These are phyloP conservation scores for Agelaius tricolor DNA, from an alignment of 2,113 vertebrate species.

Conservation along the genomic window DNA sequence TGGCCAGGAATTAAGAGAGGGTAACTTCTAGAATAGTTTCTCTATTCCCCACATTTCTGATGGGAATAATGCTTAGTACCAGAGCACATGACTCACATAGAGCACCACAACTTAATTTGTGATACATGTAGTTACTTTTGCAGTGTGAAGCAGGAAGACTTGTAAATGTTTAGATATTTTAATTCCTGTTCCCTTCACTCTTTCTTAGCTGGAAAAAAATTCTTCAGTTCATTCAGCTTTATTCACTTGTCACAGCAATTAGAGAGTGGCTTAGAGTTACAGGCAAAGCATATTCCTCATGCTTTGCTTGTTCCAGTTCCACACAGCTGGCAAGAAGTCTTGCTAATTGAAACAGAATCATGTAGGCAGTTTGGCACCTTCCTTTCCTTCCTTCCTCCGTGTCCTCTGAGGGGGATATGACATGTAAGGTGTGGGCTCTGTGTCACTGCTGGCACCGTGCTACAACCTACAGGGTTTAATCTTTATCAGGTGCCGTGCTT, in stretches of 20 bases:
- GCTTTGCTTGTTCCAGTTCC: background rate
- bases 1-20: background rate
- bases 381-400: background rate
- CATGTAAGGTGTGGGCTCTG: background rate
- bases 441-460: background rate
- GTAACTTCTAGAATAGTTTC: background rate
- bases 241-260: background rate
- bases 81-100: background rate
- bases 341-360: background rate
- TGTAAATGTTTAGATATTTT: background rate
- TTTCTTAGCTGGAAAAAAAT: background rate
- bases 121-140: background rate
- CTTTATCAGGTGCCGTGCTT: background rate
- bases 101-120: background rate
- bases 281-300: background rate
- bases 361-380: background rate
- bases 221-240: background rate
- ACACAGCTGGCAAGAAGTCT: background rate
- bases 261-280: background rate
- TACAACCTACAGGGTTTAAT: background rate
- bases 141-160: background rate
- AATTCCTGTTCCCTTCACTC: background rate
- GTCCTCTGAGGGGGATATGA: background rate
- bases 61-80: background rate
- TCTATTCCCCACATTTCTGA: background rate